phyloP scores from a whole-genome alignment of 2,797 vertebrate genomes.

The Rhinatrema bivittatum region DNA sequence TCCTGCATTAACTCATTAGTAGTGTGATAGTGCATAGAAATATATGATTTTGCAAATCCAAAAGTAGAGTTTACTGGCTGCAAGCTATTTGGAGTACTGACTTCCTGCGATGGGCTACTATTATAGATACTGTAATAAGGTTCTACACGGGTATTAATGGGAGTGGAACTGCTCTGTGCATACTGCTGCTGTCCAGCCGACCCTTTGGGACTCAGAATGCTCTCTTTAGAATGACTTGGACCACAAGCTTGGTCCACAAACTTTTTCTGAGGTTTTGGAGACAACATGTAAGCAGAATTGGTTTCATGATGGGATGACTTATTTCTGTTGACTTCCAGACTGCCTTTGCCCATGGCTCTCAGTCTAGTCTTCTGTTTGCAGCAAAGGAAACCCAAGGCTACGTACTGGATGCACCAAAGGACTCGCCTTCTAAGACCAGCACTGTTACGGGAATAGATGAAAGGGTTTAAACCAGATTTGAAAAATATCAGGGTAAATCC shows the following conservation, averaged over 20 bases:
- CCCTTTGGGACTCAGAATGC: slow-evolving; percentile 68
- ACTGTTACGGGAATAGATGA: slow-evolving; percentile 93
- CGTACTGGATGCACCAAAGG: slow-evolving; percentile 77
- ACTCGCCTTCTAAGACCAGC: slow-evolving; percentile 81
- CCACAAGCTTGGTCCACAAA: slow-evolving; percentile 87
- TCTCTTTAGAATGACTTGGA: slow-evolving; percentile 83
- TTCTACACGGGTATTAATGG: slow-evolving; percentile 90
- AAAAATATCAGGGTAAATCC: slow-evolving; percentile 90
- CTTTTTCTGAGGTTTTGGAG: slow-evolving; percentile 83
- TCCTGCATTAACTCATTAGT: slow-evolving; percentile 69
- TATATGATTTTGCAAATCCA: slow-evolving; percentile 76
- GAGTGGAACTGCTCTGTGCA: slow-evolving; percentile 83
- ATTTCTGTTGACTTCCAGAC: slow-evolving; percentile 88
- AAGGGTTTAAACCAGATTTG: slow-evolving; percentile 93
- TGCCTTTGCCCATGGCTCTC: slow-evolving; percentile 85
- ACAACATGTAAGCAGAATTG: slow-evolving; percentile 89
- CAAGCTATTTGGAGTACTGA: slow-evolving; percentile 70
- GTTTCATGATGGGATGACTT: slow-evolving; percentile 96
- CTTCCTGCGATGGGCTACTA: slow-evolving; percentile 75
- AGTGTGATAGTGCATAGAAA: slow-evolving; percentile 82
- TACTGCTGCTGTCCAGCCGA: slow-evolving; percentile 66
- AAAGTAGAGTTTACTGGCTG: slow-evolving; percentile 72
- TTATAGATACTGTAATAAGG: slow-evolving; percentile 96
- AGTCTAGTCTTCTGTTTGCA: slow-evolving; percentile 88
- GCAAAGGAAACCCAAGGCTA: slow-evolving; percentile 70